Base-by-base conservation (phyloP, 2,113 vertebrate species). In the Microtus montanus region DNA sequence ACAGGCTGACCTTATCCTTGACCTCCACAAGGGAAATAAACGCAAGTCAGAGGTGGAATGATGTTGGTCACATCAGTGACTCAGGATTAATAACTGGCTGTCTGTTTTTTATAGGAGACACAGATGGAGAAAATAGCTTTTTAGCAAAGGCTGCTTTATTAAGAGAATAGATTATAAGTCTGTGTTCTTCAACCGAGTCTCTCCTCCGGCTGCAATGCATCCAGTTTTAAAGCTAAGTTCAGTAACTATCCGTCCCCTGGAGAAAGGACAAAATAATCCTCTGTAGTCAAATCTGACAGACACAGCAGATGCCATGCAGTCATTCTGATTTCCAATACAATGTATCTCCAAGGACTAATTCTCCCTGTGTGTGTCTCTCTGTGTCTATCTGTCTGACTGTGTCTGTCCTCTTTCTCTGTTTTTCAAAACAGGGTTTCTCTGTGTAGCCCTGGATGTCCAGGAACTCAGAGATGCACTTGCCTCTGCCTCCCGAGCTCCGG, bases 1-100 rank as follows among this genome's bases (percentile, higher is more conserved):
- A 93, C 82, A 96, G 93, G 93, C 26, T 97, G 94, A 97, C 97
- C 89, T 97, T 87, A 92, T 97, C 94, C 68, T 88, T 1, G 26
- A 47, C 96, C 90, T 95, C 95, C 91, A 85, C 0, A 13, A 93
- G 87, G 89, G 94, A 95, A 97, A 96, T 87, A 98, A 98, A 96
- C 64, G 91, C 96, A 94, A 41, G 93, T 95, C 15, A 94, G 71
- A 95, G 93, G 47, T 0, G 14, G 79, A 85, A 90, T 97, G 95
- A 6, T 64, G 74, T 52, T 61, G 61, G 87, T 68, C 91, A 78
- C 63, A 68, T 77, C n/a, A 75, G n/a, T 41, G 74, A 7, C 78
- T 87, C 75, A 13, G 19, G n/a, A 63, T 92, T 89, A 79, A 87
- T 93, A 89, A 90, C 71, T 95, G 28, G 22, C 54, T 54, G 3